phyloP scores from a whole-genome alignment of 1,140 invertebrate genomes.

The Magallana angulata region DNA sequence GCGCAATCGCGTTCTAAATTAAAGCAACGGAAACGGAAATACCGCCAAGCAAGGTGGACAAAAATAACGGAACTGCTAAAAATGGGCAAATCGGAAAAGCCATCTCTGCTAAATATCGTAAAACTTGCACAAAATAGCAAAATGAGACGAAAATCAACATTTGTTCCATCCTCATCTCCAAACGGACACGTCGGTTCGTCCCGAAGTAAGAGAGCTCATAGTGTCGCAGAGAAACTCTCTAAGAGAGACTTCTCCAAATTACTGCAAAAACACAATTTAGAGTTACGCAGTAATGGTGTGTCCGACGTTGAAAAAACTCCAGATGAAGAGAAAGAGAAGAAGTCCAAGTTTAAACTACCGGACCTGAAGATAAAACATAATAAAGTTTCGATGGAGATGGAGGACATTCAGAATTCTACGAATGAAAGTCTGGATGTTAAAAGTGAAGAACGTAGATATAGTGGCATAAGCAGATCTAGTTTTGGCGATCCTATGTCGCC shows the following conservation, averaged over 20 bases:
- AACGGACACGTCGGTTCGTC: background rate
- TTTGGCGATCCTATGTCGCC: background rate
- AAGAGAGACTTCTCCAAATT: slow-evolving; percentile 17
- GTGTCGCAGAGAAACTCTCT: background rate
- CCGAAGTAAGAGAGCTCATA: background rate
- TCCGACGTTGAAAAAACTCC: background rate
- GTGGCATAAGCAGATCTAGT: background rate
- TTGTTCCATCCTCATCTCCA: background rate
- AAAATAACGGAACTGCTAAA: slow-evolving; percentile 46
- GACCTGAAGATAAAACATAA: background rate
- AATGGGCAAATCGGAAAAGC: slow-evolving; percentile 15
- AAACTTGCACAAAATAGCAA: slow-evolving; percentile 31
- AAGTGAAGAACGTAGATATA: background rate
- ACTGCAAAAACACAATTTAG: background rate
- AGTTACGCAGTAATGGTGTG: background rate
- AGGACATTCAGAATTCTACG: background rate
- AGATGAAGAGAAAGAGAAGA: background rate
- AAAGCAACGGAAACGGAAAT: slow-evolving; percentile 60
- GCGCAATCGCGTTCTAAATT: slow-evolving; percentile 68
- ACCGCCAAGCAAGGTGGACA: slow-evolving; percentile 51
- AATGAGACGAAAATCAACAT: background rate
- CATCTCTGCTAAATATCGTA: background rate
- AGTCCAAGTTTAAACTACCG: background rate
- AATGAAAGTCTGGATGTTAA: background rate
- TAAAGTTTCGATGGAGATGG: background rate